These are phyloP conservation scores for Rhagophthalmus giganteus DNA, from an alignment of 2,888 invertebrate genomes.

Conservation along the genomic window DNA sequence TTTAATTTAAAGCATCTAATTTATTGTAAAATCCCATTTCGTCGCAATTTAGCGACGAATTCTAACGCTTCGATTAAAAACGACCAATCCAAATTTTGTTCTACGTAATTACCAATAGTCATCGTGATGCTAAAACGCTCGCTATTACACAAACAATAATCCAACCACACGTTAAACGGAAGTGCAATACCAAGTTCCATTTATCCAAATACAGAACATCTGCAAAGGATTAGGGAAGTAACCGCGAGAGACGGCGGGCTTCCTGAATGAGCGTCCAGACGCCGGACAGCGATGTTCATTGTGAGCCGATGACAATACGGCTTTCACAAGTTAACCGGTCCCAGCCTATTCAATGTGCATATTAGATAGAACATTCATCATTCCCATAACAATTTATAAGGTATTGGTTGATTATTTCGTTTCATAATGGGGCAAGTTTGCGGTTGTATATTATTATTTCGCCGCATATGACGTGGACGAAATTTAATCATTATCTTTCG, in stretches of 20 bases:
- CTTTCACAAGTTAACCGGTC: slow-evolving; percentile 38
- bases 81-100: too few species aligned
- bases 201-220: slow-evolving; percentile 11
- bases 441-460: too few species aligned
- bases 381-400: slow-evolving; percentile 38
- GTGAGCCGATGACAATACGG: slow-evolving; percentile 32
- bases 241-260: slow-evolving; percentile 18
- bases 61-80: too few species aligned
- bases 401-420: slow-evolving; percentile 39
- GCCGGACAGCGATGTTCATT: slow-evolving; percentile 33
- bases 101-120: too few species aligned
- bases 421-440: slow-evolving; percentile 36
- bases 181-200: slow-evolving; percentile 2
- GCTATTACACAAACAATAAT: background rate
- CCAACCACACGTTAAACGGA: background rate
- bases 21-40: background rate
- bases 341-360: slow-evolving; percentile 39
- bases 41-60: too few species aligned
- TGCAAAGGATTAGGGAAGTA: slow-evolving; percentile 19
- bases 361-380: slow-evolving; percentile 40
- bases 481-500: too few species aligned
- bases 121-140: background rate
- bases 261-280: slow-evolving; percentile 28
- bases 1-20: background rate
- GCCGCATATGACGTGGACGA: too few species aligned